phyloP scores from a whole-genome alignment of 2,797 vertebrate genomes.

The Melanotaenia pygmaea region DNA sequence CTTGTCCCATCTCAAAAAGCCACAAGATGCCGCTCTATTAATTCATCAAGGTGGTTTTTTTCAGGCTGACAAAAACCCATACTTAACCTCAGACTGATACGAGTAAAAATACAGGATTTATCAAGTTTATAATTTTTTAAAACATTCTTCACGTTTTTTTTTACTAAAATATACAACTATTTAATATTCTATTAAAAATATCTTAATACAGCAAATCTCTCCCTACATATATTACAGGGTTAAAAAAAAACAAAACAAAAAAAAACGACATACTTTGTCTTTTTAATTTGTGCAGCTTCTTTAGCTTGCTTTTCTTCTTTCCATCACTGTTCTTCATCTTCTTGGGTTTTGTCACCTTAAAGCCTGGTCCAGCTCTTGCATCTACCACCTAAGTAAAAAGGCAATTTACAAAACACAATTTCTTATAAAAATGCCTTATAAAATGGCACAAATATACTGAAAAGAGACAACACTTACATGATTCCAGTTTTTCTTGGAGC shows the following conservation, averaged over 20 bases:
- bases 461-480: slow-evolving; percentile 74
- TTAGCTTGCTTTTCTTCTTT: slow-evolving; percentile 86
- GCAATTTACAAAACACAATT: slow-evolving; percentile 1
- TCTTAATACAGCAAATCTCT: background rate
- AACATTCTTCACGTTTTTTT: background rate
- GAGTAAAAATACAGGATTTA: background rate
- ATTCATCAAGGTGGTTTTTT: background rate
- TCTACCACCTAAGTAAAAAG: slow-evolving; percentile 83
- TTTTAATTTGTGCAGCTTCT: slow-evolving; percentile 85
- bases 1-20: background rate
- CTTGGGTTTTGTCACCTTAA: slow-evolving; percentile 88
- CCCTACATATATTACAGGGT: background rate
- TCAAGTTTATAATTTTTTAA: background rate
- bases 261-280: slow-evolving; percentile 82
- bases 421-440: background rate
- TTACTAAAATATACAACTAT: background rate
- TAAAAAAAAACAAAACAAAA: background rate
- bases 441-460: background rate
- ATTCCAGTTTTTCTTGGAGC: slow-evolving; percentile 89
- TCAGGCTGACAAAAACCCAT: background rate
- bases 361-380: slow-evolving; percentile 87
- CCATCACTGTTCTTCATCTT: slow-evolving; percentile 85
- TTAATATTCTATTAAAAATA: background rate
- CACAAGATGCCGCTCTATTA: slow-evolving; percentile 51
- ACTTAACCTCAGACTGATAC: background rate